Conservation (phyloP, 2,888 invertebrate genomes). For the Alentia gelatinosa region DNA sequence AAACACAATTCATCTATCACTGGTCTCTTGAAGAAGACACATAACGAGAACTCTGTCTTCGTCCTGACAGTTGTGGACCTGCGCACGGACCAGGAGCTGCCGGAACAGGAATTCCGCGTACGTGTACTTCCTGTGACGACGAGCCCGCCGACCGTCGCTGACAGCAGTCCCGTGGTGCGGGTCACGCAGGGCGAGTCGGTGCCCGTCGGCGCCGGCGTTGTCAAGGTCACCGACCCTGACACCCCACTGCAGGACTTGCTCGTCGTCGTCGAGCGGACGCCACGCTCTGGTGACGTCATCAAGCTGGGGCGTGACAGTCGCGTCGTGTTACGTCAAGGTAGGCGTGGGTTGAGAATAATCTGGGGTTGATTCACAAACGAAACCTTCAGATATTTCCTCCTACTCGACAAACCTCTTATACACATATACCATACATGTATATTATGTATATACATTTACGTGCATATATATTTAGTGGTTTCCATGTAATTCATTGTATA, state of each 20-base stretch:
- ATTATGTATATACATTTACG: too few species aligned
- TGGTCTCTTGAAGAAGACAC: too few species aligned
- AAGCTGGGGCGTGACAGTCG: conserved; percentile 59
- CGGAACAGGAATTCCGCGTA: conserved; percentile 52
- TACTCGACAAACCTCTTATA: too few species aligned
- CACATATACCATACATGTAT: too few species aligned
- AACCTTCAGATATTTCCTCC: too few species aligned
- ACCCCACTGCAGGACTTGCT: conserved; percentile 68
- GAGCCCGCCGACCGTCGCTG: conserved; percentile 70
- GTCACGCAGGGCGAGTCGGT: conserved; percentile 70
- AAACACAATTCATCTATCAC: too few species aligned
- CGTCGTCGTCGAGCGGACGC: conserved; percentile 68
- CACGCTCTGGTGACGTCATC: conserved; percentile 69
- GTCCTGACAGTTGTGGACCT: neutral
- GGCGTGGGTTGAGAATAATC: too few species aligned
- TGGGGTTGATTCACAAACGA: too few species aligned
- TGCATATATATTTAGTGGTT: too few species aligned
- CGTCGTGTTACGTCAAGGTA: conserved; percentile 21
- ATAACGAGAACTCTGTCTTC: too few species aligned
- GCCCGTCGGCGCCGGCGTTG: conserved; percentile 68
- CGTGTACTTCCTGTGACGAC: conserved; percentile 74
- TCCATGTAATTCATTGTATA: too few species aligned
- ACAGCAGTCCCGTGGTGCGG: conserved; percentile 64
- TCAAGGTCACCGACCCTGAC: conserved; percentile 73
- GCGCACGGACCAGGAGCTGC: conserved; percentile 21